phyloP scores from a whole-genome alignment of 1,140 invertebrate genomes.

The Lasioglossum baleicum region DNA sequence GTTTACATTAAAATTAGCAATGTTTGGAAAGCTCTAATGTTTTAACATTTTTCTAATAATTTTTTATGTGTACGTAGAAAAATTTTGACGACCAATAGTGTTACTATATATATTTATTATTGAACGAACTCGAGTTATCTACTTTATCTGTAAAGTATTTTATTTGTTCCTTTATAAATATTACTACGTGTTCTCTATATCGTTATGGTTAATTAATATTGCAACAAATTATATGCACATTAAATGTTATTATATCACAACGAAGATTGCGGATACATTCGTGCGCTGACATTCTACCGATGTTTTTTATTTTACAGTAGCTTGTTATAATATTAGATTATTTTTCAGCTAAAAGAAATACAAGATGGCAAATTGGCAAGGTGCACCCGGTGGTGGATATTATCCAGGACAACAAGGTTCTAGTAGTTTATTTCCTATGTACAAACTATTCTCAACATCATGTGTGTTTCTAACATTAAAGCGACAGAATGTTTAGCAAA shows the following conservation, averaged over 20 bases:
- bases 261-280: conserved; percentile 38
- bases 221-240: not conserved
- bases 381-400: conserved; percentile 71
- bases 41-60: too few species aligned
- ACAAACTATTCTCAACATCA: conserved; percentile 27
- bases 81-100: too few species aligned
- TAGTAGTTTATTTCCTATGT: conserved; percentile 58
- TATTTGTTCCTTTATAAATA: too few species aligned
- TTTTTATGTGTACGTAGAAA: too few species aligned
- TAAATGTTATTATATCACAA: not conserved
- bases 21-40: too few species aligned
- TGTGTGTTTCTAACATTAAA: not conserved
- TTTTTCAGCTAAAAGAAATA: conserved; percentile 72
- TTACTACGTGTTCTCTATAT: too few species aligned
- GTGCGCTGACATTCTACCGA: conserved; percentile 32
- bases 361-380: conserved; percentile 76
- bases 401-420: conserved; percentile 76
- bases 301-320: not conserved
- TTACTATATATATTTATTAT: too few species aligned
- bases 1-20: too few species aligned
- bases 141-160: too few species aligned
- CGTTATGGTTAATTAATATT: not conserved
- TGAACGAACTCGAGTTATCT: too few species aligned
- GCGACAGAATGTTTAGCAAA: conserved; percentile 24
- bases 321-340: conserved; percentile 67